phyloP scores from a whole-genome alignment of 2,888 invertebrate species.

The Ecdyonurus torrentis region DNA sequence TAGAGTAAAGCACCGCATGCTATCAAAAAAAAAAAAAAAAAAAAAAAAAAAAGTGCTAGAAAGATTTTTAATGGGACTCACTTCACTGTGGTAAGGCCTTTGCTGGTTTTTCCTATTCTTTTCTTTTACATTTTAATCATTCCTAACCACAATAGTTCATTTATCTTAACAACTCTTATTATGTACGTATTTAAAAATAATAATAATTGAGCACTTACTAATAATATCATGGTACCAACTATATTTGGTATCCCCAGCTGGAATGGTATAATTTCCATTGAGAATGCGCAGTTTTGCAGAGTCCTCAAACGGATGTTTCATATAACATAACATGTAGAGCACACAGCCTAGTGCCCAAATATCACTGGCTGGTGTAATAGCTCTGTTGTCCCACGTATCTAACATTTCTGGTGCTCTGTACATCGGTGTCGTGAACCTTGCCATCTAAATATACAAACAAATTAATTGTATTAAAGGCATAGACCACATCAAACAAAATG shows the following conservation, averaged over 20 bases:
- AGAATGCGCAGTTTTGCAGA: conserved; percentile 82
- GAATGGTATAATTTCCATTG: conserved; percentile 85
- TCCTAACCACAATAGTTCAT: no score
- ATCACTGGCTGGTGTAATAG: conserved; percentile 80
- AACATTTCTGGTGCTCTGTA: conserved; percentile 98
- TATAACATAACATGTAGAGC: conserved; percentile 77
- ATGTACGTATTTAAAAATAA: no score
- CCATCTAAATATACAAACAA: conserved; percentile 34
- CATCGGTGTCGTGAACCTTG: conserved; percentile 76
- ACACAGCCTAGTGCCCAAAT: conserved; percentile 97
- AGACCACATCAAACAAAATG: no score
- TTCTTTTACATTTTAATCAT: no score
- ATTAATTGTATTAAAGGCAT: background rate
- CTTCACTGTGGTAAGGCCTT: no score
- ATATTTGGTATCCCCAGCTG: conserved; percentile 60
- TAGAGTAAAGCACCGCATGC: no score
- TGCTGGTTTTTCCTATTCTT: no score
- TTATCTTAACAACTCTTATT: no score
- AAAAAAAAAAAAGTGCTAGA: conserved; percentile 4
- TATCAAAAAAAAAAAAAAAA: no score
- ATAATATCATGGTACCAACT: conserved; percentile 80
- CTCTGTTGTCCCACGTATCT: conserved; percentile 91
- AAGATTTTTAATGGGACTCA: background rate
- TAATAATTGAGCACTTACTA: no score
- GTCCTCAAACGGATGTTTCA: conserved; percentile 95